Evolutionary conservation across 2,888 invertebrate genomes (phyloP), one percentile per base, ranked within the genome.

Genomic region (Galerucella nymphaeae): DNA sequence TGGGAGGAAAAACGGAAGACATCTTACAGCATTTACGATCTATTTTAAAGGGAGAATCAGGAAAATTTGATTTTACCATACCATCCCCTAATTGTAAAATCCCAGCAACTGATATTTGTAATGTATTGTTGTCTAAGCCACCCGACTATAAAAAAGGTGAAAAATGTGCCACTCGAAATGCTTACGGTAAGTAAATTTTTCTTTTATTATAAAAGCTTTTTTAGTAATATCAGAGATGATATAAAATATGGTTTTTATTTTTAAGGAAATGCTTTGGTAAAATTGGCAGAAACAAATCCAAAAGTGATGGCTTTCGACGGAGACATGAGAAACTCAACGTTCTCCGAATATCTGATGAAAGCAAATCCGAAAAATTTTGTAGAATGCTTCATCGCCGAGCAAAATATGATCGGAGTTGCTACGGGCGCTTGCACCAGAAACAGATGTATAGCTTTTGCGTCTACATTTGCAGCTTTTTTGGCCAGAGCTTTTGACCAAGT

Each of bases 311-410:
- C 96, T 63, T 86, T 99, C 80, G 99, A 99, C 86, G 98, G 96
- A 23, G 99, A 99, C 86, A 98, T 97, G 77, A 99, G 98, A 88
- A 99, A 99, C 87, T 99, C 99, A 0, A 99, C 99, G 0, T 99
- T 92, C 88, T 94, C 98, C 23, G 96, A 97, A 80, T 96, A 95
- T 84, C 90, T 98, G 76, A 94, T 93, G 85, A 91, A 93, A 79
- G 92, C 87, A 16, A 88, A 88, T 79, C 90, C 92, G 1, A 88
- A 88, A 66, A 92, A 95, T 77, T 98, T 94, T 87, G 92, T 99
- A 80, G 99, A 99, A 87, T 98, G 99, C 86, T 99, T 94, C 89
- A 99, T 99, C 84, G 99, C 99, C 73, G 99, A 99, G 85, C 99
- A 99, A 89, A 99, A 98, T 89, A 88, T 98, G 84, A 96, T 96